Conservation (phyloP, 2,888 invertebrate genomes). For the Camptogramma bilineatum region DNA sequence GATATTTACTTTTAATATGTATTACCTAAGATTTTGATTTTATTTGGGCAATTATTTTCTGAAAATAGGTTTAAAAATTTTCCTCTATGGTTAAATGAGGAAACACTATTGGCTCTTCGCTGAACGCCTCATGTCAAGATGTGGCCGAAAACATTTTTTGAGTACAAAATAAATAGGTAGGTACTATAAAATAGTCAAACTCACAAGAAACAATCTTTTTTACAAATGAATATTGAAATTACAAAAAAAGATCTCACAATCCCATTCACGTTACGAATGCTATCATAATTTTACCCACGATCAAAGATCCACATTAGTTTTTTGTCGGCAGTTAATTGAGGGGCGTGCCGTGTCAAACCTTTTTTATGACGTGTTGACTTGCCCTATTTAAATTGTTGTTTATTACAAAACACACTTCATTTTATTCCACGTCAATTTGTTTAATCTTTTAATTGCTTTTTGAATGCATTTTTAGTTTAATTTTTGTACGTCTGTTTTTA, state of each 20-base stretch:
- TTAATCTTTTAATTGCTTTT: conserved; percentile 14
- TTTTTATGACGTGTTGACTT: conserved; percentile 53
- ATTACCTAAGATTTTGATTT: no score
- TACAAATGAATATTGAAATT: not conserved
- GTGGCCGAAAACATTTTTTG: no score
- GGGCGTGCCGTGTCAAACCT: conserved; percentile 50
- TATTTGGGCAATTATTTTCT: no score
- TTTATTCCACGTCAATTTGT: conserved; percentile 6
- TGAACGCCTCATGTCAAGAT: no score
- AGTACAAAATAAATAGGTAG: no score
- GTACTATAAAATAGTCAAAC: no score
- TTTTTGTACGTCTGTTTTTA: not conserved
- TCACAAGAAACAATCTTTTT: no score
- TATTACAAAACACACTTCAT: conserved; percentile 27
- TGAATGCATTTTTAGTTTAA: not conserved
- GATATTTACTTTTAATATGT: no score
- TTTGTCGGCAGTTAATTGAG: conserved; percentile 50
- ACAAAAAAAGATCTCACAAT: conserved; percentile 9
- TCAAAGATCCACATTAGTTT: conserved; percentile 49
- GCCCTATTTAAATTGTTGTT: conserved; percentile 39
- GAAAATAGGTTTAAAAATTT: no score
- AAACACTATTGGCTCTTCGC: no score
- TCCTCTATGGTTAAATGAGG: no score
- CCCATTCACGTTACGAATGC: conserved; percentile 19
- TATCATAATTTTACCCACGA: conserved; percentile 40